Base-by-base conservation (phyloP, 2,797 vertebrate species). In the Pseudochaenichthys georgianus region DNA sequence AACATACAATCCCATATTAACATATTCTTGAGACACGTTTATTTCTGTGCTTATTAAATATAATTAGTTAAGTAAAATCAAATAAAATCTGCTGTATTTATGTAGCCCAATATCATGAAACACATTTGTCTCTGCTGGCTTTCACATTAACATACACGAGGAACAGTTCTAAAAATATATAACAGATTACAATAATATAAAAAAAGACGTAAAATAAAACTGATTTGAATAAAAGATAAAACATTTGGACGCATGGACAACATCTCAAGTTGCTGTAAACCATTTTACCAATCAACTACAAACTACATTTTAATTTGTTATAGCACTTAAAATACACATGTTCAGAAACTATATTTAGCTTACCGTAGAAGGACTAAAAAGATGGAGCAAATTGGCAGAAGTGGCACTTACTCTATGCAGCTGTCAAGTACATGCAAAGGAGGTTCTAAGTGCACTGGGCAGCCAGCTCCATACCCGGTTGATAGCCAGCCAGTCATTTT, bases 401-500 rank as follows among this genome's bases (percentile, higher is more conserved):
- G 80, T 83, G 88, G 77, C 75, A 82, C 81, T 89, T 86, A 77
- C 73, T 91, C 87, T 59, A 77, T 82, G 73, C 86, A 88, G 80
- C 89, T 92, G 90, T 92, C 90, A 92, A 91, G 87, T 66, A 68
- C 80, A 87, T 87, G 78, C 78, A 85, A 87, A 89, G 82, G 81
- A 89, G 87, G 67, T 69, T 89, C 77, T 88, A 88, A 90, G 87
- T 88, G 86, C 77, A 77, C 83, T 80, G 85, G 88, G 86, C 83
- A 81, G 73, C 76, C 74, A 78, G 82, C 88, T 87, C 71, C 72
- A 51, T 83, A 71, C 80, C 80, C 65, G 52, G 67, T 81, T 87
- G 87, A 91, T 82, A 88, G 86, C 76, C 78, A 88, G 86, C 86
- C 86, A 87, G 86, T 85, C 84, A 92, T 92, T 91, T 90, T 83